These are phyloP conservation scores for Heliconius erato DNA, from an alignment of 2,888 invertebrate genomes.

Conservation along the genomic window DNA sequence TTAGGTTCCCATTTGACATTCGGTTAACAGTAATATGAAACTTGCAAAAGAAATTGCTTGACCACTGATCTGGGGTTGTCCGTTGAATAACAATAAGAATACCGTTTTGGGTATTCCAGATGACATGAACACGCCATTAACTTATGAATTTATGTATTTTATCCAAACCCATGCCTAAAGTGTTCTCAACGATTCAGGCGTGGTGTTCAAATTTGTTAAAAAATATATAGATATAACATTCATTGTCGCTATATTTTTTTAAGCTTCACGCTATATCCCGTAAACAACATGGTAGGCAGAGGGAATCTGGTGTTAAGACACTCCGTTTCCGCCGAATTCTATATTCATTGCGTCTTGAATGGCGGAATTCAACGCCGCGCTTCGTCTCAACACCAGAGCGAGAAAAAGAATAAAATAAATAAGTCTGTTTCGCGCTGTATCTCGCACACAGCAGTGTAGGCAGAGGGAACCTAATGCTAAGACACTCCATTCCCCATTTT, in stretches of 20 bases:
- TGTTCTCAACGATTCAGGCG: constrained; percentile 9
- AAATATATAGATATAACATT: not conserved
- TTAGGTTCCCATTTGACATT: constrained; percentile 17
- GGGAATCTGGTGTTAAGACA: no score
- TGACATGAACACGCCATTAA: constrained; percentile 77
- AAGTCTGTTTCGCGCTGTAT: no score
- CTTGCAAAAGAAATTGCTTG: constrained; percentile 59
- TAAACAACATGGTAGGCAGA: no score
- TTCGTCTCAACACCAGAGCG: no score
- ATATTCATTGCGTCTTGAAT: no score
- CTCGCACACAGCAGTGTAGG: no score
- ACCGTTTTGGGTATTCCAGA: constrained; percentile 63
- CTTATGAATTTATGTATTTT: constrained; percentile 81
- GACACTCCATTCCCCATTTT: no score
- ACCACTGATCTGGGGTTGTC: constrained; percentile 64
- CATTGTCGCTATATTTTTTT: not conserved
- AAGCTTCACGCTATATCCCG: not conserved
- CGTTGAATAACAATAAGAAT: constrained; percentile 76
- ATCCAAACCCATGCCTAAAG: constrained; percentile 33
- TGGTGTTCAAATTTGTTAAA: not conserved
- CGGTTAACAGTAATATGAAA: constrained; percentile 39
- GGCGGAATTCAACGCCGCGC: no score
- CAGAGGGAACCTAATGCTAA: no score
- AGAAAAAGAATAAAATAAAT: no score
- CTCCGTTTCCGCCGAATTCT: no score